Evolutionary conservation across 2,113 vertebrate genomes (phyloP).

Genomic region (Urocitellus parryii): DNA sequence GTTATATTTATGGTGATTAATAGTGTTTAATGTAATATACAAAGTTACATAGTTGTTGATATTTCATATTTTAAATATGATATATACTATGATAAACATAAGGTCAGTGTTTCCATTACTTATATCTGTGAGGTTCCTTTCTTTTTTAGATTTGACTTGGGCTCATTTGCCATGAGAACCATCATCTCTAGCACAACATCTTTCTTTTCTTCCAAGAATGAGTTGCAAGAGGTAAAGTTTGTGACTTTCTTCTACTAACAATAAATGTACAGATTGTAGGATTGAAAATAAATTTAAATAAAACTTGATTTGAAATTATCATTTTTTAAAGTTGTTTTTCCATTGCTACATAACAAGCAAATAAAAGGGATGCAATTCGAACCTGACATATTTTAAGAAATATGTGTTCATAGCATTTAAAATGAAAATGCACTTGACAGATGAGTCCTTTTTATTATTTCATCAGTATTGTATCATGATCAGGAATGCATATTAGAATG

Average conservation of each 20-base stretch:
- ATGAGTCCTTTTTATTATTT: not conserved
- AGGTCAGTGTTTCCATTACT: not conserved
- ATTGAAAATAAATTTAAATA: not conserved
- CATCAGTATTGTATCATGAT: not conserved
- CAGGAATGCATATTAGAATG: not conserved
- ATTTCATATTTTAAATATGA: not conserved
- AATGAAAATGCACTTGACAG: not conserved
- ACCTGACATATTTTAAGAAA: not conserved
- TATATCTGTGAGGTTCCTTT: not conserved
- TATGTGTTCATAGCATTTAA: not conserved
- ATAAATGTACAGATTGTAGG: constrained; percentile 1
- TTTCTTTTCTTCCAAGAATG: constrained; percentile 73
- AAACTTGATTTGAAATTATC: constrained; percentile 1
- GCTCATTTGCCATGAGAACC: constrained; percentile 66
- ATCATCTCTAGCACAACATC: constrained; percentile 50
- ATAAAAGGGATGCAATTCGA: not conserved
- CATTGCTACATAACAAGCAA: not conserved
- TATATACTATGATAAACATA: not conserved
- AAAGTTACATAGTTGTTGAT: constrained; percentile 16
- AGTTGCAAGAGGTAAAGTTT: constrained; percentile 77
- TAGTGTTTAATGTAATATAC: not conserved
- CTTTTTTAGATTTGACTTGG: constrained; percentile 76
- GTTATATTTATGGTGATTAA: constrained; percentile 33
- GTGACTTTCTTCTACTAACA: constrained; percentile 49
- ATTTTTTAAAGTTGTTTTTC: not conserved